These are phyloP conservation scores for Anthopleura xanthogrammica DNA, from an alignment of 92 coral and sea anemone genomes.

Conservation along the genomic window DNA sequence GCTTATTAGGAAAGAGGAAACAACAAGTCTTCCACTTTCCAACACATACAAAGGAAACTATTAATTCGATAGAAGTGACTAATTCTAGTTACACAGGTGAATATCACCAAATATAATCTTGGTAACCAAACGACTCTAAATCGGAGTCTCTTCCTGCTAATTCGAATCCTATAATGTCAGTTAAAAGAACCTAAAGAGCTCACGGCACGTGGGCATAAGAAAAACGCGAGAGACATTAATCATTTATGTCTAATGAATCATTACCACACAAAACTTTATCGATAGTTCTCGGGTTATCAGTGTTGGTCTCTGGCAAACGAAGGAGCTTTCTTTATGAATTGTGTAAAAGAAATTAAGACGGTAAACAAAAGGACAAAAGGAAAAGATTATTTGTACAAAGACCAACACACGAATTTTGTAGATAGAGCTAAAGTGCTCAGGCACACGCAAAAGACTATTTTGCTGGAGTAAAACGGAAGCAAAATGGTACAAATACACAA, in stretches of 20 bases:
- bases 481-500: constrained; percentile 47
- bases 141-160: constrained; percentile 3
- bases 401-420: constrained; percentile 31
- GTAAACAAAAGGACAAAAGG: constrained; percentile 55
- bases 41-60: constrained; percentile 45
- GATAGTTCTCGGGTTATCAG: constrained; percentile 32
- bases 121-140: constrained; percentile 7
- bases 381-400: constrained; percentile 45
- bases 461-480: constrained; percentile 45
- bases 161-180: constrained; percentile 18
- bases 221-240: constrained; percentile 49
- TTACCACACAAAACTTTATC: constrained; percentile 54
- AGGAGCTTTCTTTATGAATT: constrained; percentile 51
- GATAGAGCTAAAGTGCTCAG: constrained; percentile 31
- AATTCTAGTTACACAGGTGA: constrained; percentile 30
- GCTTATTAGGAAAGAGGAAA: constrained; percentile 55
- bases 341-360: constrained; percentile 73
- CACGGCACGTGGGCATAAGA: constrained; percentile 48
- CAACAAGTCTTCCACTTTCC: constrained; percentile 38
- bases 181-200: constrained; percentile 27
- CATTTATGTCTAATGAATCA: constrained; percentile 59
- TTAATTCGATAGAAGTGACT: constrained; percentile 62
- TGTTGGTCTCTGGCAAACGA: constrained; percentile 9
- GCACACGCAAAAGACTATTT: constrained; percentile 25
- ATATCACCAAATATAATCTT: not conserved